phyloP scores from a whole-genome alignment of 1,140 invertebrate genomes.

The Phthorimaea operculella region DNA sequence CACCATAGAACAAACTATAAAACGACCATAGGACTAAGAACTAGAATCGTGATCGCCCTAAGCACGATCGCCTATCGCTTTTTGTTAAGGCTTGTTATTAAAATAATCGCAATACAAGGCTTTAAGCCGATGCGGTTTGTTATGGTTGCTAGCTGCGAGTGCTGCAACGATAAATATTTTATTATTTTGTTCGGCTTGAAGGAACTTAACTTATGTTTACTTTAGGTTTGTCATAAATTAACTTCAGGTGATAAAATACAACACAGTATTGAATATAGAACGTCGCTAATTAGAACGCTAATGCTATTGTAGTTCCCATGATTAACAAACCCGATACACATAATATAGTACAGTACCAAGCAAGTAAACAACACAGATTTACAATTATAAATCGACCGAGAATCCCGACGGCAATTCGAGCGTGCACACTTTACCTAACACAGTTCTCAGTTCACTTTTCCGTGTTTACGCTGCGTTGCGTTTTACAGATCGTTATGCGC shows the following conservation, averaged over 20 bases:
- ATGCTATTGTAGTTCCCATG: no score
- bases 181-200: no score
- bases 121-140: constrained; percentile 17
- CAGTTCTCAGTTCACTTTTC: neutral
- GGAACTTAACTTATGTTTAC: no score
- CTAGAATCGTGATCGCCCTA: constrained; percentile 33
- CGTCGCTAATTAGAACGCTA: no score
- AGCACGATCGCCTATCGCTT: constrained; percentile 38
- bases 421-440: constrained; percentile 32
- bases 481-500: constrained; percentile 16
- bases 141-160: neutral
- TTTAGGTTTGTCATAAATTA: no score
- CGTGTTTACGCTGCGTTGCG: constrained; percentile 1
- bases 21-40: no score
- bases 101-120: constrained; percentile 37
- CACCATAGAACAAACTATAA: constrained; percentile 20
- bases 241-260: no score
- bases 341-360: no score
- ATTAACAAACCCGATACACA: no score
- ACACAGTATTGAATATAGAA: no score
- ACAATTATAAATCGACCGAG: neutral
- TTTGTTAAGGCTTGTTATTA: constrained; percentile 37
- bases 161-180: no score
- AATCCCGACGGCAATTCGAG: neutral
- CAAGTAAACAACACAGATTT: no score